Conservation (phyloP, 2,888 invertebrate species). For the Drosophila aldrichi region DNA sequence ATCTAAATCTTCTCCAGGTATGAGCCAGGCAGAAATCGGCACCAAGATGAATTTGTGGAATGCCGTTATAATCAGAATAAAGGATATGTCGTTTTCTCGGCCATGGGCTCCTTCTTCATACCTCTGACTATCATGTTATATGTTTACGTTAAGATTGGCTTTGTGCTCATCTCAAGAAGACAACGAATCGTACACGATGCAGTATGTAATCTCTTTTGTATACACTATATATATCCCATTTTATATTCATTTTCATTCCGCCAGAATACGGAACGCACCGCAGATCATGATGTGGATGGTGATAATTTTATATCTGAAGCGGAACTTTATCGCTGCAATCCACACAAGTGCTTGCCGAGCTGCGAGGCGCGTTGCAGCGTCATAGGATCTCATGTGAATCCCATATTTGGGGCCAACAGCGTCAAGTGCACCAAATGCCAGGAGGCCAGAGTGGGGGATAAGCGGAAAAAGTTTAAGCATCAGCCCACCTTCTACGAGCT, state of each 20-base stretch:
- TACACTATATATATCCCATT: background rate
- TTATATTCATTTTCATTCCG: background rate
- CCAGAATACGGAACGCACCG: constrained; percentile 83
- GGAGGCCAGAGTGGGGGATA: constrained; percentile 52
- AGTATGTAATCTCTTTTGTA: constrained; percentile 60
- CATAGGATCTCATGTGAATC: constrained; percentile 29
- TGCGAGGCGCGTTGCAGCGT: constrained; percentile 70
- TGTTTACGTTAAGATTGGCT: constrained; percentile 96
- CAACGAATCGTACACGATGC: constrained; percentile 89
- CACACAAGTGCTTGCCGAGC: constrained; percentile 68
- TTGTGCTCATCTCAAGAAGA: constrained; percentile 92
- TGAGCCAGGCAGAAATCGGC: constrained; percentile 87
- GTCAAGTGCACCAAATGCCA: constrained; percentile 76
- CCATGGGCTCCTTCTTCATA: constrained; percentile 97
- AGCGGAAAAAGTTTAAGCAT: constrained; percentile 66
- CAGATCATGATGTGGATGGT: constrained; percentile 81
- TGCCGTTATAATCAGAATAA: constrained; percentile 97
- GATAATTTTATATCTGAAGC: constrained; percentile 83
- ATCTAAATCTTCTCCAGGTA: constrained; percentile 87
- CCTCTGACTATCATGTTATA: constrained; percentile 98
- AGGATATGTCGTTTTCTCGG: constrained; percentile 97
- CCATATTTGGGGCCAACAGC: constrained; percentile 55
- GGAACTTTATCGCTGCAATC: constrained; percentile 80
- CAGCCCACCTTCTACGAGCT: constrained; percentile 83
- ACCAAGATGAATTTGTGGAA: constrained; percentile 86